Percentiles rank a stretch among this genome's conserved stretches.
These are phyloP conservation scores for Drosophila watanabei DNA, from an alignment of 1,140 invertebrate genomes.

Conservation along the genomic window DNA sequence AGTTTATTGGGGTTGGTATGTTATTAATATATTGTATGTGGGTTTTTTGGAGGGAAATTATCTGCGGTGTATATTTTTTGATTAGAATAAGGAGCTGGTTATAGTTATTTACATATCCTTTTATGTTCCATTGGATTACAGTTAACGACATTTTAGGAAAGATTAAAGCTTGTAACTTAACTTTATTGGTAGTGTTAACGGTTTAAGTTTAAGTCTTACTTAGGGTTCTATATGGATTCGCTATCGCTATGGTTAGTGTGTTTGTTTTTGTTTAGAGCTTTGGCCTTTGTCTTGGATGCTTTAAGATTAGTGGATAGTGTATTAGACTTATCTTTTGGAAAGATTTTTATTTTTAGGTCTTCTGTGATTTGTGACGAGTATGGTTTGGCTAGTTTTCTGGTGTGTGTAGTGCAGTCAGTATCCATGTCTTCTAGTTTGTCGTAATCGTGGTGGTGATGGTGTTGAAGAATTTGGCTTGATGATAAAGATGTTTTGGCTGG, in stretches of 20 bases:
- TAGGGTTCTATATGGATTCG: slow-evolving; percentile 1
- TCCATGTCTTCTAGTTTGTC: too few species aligned
- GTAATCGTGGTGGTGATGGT: too few species aligned
- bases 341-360: slow-evolving; percentile 11
- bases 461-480: too few species aligned
- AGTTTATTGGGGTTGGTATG: too few species aligned
- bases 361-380: slow-evolving; percentile 9
- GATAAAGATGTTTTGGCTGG: slow-evolving; percentile 3
- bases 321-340: neutral
- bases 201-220: slow-evolving; percentile 5
- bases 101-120: too few species aligned
- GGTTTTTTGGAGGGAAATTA: slow-evolving; percentile 10
- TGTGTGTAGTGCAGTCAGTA: too few species aligned
- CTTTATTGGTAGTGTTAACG: neutral
- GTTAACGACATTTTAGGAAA: neutral
- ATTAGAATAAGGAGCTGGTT: too few species aligned
- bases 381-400: too few species aligned
- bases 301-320: neutral
- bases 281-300: neutral
- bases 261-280: neutral
- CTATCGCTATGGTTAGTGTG: neutral
- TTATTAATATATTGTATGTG: slow-evolving; percentile 15
- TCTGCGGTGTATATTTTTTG: too few species aligned
- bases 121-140: too few species aligned
- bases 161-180: neutral